These are phyloP conservation scores for Onchidella celtica DNA, from an alignment of 2,888 invertebrate species.

Conservation along the genomic window DNA sequence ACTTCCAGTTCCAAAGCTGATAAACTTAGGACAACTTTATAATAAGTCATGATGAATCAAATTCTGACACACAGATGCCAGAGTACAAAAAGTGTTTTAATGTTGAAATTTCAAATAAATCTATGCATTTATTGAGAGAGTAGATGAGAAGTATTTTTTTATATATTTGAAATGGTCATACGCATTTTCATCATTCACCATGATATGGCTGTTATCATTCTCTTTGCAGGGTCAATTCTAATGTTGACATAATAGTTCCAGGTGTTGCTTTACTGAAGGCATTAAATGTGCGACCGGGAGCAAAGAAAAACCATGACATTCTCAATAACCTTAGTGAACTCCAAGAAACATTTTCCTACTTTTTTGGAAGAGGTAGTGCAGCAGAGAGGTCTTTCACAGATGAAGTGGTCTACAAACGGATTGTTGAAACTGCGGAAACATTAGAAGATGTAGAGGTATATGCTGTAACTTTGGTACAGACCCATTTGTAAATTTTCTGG, in stretches of 20 bases:
- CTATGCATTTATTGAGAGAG: not conserved
- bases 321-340: conserved; percentile 76
- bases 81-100: too few relatives aligned
- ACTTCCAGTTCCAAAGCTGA: too few relatives aligned
- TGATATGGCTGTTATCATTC: not conserved
- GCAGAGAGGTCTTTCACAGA: conserved; percentile 78
- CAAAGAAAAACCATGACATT: conserved; percentile 68
- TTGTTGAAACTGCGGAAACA: conserved; percentile 63
- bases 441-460: conserved; percentile 62
- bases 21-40: too few relatives aligned
- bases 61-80: too few relatives aligned
- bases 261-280: conserved; percentile 77
- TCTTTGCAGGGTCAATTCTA: conserved; percentile 78
- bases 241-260: conserved; percentile 81
- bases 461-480: too few relatives aligned
- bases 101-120: too few relatives aligned
- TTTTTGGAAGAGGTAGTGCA: conserved; percentile 80
- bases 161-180: too few relatives aligned
- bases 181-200: too few relatives aligned
- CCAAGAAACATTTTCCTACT: conserved; percentile 79
- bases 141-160: not conserved
- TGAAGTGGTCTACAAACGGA: conserved; percentile 59
- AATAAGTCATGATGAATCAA: too few relatives aligned
- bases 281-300: conserved; percentile 73
- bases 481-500: too few relatives aligned